Base-by-base conservation (phyloP, 2,113 vertebrate species). In the Apaloderma vittatum region DNA sequence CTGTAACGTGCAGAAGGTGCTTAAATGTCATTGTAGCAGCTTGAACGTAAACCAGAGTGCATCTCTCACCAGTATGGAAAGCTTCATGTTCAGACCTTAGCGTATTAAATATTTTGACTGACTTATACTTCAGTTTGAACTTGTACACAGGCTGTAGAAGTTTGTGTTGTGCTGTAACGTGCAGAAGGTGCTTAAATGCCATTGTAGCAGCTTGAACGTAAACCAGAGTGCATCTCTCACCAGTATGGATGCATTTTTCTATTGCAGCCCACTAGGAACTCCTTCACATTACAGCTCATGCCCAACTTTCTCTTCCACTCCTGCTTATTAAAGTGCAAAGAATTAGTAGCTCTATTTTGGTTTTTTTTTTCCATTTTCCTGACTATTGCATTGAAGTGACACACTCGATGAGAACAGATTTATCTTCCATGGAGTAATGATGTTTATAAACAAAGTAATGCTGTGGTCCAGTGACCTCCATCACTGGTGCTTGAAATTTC, bases 371-470 rank as follows among this genome's bases (percentile, higher is more conserved):
- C 43, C 12, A 5, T 74, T 86, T 89, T 95, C 83, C 72, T 71
- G 68, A 72, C 72, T 30, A 73, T 51, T 71, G 82, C 37, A 8
- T 10, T 37, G 80, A 96, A 91, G 71, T 75, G 86, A 91, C 74
- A 92, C 52, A 54, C 73, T 81, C 75, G 85, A 77, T 45, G 13
- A 87, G 77, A 87, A 92, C 63, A 92, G 30, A 86, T 93, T 79
- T 86, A 45, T 94, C 73, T 90, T 93, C 37, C 14, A n/a, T 29
- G 81, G 58, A 88, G 67, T 80, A 62, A 51, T 43, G 72, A n/a
- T 93, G 63, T 94, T 97, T 96, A 79, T 84, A 95, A 94, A 84
- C 89, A 96, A 91, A 78, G 59, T 30, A 43, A 58, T 24, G 29
- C 32, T 77, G 70, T 51, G 73, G 46, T 58, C 72, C 62, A 81